These are phyloP conservation scores for Holacanthella duospinosa DNA, from an alignment of 2,888 invertebrate genomes.

Conservation along the genomic window DNA sequence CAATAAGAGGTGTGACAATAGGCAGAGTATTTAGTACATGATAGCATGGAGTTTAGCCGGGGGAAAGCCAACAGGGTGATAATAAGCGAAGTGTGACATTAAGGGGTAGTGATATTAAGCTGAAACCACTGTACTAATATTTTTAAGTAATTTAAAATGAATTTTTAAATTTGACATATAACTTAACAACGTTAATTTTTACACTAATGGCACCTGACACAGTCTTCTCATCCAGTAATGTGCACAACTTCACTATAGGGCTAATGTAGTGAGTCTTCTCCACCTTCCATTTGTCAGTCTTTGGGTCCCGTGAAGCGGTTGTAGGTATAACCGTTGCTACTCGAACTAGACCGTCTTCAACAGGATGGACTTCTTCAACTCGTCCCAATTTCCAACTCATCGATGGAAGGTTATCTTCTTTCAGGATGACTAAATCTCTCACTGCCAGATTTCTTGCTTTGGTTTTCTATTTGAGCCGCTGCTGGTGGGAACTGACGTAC, in stretches of 20 bases:
- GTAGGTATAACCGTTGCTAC: not conserved
- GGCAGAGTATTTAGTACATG: no score
- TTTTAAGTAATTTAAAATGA: no score
- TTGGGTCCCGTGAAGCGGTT: not conserved
- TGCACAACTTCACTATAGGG: not conserved
- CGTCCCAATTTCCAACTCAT: not conserved
- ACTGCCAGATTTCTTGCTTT: not conserved
- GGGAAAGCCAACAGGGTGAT: no score
- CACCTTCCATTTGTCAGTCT: not conserved
- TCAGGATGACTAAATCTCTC: constrained; percentile 12
- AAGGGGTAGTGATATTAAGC: no score
- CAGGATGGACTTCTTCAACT: not conserved
- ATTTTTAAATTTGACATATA: no score
- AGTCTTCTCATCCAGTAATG: no score
- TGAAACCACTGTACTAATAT: no score
- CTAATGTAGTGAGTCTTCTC: not conserved
- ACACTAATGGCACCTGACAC: no score
- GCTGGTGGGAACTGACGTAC: constrained; percentile 14
- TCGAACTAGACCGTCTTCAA: not conserved
- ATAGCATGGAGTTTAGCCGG: no score
- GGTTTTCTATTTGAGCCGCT: constrained; percentile 16
- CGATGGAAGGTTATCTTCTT: constrained; percentile 6
- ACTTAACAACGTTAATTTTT: no score
- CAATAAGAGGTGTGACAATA: no score
- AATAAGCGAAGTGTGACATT: no score